Conservation (phyloP, 2,888 invertebrate genomes). For the Odontothrips loti region DNA sequence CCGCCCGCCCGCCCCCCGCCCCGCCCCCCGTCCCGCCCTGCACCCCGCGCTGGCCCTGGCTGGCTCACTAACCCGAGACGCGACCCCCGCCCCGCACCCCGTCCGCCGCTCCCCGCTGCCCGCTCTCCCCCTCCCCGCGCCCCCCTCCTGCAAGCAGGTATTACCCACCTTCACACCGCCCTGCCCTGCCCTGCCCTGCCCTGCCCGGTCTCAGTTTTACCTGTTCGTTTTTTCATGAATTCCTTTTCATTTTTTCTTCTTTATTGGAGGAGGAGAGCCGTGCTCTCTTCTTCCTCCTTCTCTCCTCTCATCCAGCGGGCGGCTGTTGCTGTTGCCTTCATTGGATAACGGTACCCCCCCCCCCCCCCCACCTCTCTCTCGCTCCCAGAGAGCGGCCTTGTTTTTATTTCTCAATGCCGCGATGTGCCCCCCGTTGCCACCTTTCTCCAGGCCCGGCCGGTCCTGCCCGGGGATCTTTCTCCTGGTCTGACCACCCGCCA, state of each 20-base stretch:
- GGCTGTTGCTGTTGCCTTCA: constrained; percentile 13
- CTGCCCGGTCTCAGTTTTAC: constrained; percentile 13
- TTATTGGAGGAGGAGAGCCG: constrained; percentile 19
- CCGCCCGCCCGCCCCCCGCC: constrained; percentile 2
- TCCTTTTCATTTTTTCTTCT: constrained; percentile 11
- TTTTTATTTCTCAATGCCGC: constrained; percentile 24
- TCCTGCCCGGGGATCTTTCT: no score
- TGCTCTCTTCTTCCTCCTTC: constrained; percentile 1
- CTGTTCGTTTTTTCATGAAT: constrained; percentile 11
- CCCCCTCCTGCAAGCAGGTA: constrained; percentile 1
- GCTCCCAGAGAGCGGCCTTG: not conserved
- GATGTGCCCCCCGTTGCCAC: not conserved
- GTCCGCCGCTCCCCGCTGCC: not conserved
- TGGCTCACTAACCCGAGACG: constrained; percentile 21
- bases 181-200: not conserved
- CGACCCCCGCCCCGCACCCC: not conserved
- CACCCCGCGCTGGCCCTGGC: not conserved
- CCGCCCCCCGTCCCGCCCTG: constrained; percentile 8
- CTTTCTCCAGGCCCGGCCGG: not conserved
- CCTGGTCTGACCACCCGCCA: no score
- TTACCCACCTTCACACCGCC: constrained; percentile 14
- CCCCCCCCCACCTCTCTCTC: not conserved
- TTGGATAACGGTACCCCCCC: constrained; percentile 2
- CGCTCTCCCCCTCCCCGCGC: not conserved
- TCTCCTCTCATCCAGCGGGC: not conserved